Evolutionary conservation across 2,113 vertebrate species (phyloP), one percentile per base, ranked within the genome.

Genomic region (Tauraco erythrolophus): DNA sequence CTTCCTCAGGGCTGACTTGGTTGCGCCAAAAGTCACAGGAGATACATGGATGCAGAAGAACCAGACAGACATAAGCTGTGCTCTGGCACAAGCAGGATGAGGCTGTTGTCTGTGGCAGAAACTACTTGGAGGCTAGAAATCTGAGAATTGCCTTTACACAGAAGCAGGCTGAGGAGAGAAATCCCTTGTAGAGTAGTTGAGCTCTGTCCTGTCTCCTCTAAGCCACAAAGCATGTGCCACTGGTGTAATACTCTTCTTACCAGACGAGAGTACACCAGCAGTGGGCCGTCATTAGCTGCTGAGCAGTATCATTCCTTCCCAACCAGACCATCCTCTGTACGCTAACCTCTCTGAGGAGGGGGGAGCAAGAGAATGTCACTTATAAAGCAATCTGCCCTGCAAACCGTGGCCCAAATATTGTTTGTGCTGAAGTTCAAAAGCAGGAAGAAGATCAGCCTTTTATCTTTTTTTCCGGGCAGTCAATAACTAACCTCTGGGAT

Each of bases 401-500:
- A 87, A 69, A 81, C 33, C 5, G 8, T 43, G 51, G 68, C 60
- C 80, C 57, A 6, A 11, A 1, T 53, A 21, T 9, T 75, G 61
- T 68, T 91, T 75, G 45, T 11, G 7, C n/a, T 76, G 7, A 41
- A 87, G 51, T 54, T 74, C 70, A 72, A 91, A 88, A 76, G 84
- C 81, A 77, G 48, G 81, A 94, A 85, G 50, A 83, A 64, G 15
- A 87, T 69, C 4, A n/a, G 64, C 7, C 65, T n/a, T n/a, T 60
- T 61, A 30, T 8, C 23, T 71, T 66, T 39, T 84, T 70, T 69
- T 48, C 45, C 4, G 0, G 50, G 62, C 66, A 77, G 56, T 50
- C 80, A 86, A 18, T 57, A 79, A 60, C 48, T 83, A 82, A 97
- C 84, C 91, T 80, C 39, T 84, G 86, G 66, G 50, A 91, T 62